Conservation (phyloP, 1,140 invertebrate species). For the Conopomorpha cramerella region DNA sequence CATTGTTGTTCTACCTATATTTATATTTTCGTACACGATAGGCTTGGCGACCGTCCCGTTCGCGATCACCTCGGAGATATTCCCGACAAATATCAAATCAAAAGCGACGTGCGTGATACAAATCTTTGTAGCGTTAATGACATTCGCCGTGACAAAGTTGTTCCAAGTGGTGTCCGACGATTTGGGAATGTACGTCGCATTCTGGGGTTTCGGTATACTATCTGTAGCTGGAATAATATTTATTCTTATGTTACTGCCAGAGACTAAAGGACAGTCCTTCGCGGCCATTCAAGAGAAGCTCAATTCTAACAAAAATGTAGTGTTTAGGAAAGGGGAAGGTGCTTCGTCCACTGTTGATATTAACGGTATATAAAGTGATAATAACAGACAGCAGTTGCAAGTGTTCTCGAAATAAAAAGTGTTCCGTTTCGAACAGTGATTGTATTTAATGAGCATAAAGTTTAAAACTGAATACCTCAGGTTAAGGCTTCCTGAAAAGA, state of each 20-base stretch:
- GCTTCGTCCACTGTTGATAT: constrained; percentile 24
- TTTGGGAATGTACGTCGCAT: constrained; percentile 70
- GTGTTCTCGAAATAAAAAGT: too few relatives aligned
- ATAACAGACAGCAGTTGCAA: neutral
- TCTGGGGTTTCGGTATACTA: constrained; percentile 73
- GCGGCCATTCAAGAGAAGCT: constrained; percentile 54
- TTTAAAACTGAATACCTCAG: too few relatives aligned
- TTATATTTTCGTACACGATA: constrained; percentile 72
- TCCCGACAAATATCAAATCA: constrained; percentile 73
- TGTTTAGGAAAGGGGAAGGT: constrained; percentile 29
- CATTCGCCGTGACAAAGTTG: constrained; percentile 73
- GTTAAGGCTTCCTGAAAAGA: too few relatives aligned
- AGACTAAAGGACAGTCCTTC: constrained; percentile 82
- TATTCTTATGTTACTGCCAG: constrained; percentile 69
- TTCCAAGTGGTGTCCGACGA: constrained; percentile 68
- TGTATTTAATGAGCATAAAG: too few relatives aligned
- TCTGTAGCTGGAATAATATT: constrained; percentile 68
- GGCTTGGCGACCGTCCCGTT: constrained; percentile 75
- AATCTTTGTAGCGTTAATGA: constrained; percentile 58
- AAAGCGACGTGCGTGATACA: constrained; percentile 64
- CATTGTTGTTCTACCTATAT: constrained; percentile 68
- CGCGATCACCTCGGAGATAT: constrained; percentile 75
- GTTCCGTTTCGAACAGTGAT: too few relatives aligned
- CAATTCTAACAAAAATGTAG: constrained; percentile 33
- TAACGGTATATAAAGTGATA: constrained; percentile 11